Evolutionary conservation across 2,113 vertebrate species (phyloP).

Genomic region (Trematocara variabile): DNA sequence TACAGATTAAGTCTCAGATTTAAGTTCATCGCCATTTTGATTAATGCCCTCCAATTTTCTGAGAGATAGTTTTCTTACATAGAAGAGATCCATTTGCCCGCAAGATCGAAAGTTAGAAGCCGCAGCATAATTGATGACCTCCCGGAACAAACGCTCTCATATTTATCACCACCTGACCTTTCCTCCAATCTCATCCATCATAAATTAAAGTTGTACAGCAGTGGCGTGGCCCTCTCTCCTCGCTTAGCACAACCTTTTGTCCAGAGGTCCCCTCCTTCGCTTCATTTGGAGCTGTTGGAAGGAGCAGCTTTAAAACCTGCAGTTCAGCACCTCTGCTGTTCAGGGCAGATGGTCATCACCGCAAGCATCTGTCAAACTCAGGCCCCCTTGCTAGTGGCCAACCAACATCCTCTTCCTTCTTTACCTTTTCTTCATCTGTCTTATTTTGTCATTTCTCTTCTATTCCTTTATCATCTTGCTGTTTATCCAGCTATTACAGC

Average conservation of each 20-base stretch:
- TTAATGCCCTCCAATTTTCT: constrained; percentile 76
- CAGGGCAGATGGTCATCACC: constrained; percentile 75
- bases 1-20: constrained; percentile 52
- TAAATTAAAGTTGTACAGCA: constrained; percentile 90
- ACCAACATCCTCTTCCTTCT: constrained; percentile 28
- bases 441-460: not conserved
- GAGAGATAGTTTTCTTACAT: constrained; percentile 77
- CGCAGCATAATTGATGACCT: constrained; percentile 80
- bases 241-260: constrained; percentile 86
- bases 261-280: constrained; percentile 73
- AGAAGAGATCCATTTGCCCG: constrained; percentile 76
- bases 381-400: constrained; percentile 56
- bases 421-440: constrained; percentile 3
- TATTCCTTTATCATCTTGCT: not conserved
- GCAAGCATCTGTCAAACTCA: constrained; percentile 78
- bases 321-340: constrained; percentile 80
- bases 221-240: constrained; percentile 73
- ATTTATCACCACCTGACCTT: constrained; percentile 89
- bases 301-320: constrained; percentile 66
- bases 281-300: constrained; percentile 75
- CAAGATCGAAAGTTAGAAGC: constrained; percentile 80
- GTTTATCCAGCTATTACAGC: not conserved
- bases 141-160: constrained; percentile 81
- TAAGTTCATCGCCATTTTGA: constrained; percentile 62
- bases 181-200: constrained; percentile 90